phyloP scores from a whole-genome alignment of 2,888 invertebrate genomes.

The Plagodis pulveraria region DNA sequence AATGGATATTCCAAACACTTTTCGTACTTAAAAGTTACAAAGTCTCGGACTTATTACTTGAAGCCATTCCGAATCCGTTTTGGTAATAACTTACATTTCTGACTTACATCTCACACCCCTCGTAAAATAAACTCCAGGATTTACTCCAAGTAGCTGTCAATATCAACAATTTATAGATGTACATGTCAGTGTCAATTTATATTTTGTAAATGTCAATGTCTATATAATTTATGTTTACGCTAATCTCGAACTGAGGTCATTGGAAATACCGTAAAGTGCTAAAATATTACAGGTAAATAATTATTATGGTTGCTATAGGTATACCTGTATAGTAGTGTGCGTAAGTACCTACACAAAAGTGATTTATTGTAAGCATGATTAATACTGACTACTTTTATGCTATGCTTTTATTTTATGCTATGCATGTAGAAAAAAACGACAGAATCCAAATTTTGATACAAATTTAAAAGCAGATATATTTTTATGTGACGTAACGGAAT shows the following conservation, averaged over 20 bases:
- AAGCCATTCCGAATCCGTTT: slow-evolving; percentile 34
- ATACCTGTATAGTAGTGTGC: too few species aligned
- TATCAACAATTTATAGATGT: slow-evolving; percentile 32
- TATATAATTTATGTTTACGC: slow-evolving; percentile 25
- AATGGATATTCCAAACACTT: too few species aligned
- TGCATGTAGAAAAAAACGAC: too few species aligned
- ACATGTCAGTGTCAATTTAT: slow-evolving; percentile 27
- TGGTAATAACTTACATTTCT: slow-evolving; percentile 27
- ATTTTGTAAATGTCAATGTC: slow-evolving; percentile 21
- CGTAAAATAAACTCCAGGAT: slow-evolving; percentile 52
- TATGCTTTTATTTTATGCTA: too few species aligned
- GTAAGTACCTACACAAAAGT: too few species aligned
- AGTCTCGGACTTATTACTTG: slow-evolving; percentile 15
- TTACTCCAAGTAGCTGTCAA: slow-evolving; percentile 43
- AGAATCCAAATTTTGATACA: too few species aligned
- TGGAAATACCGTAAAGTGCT: slow-evolving; percentile 27
- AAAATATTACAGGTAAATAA: slow-evolving; percentile 23
- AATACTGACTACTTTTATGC: too few species aligned
- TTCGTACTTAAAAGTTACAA: slow-evolving; percentile 8
- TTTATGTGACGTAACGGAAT: too few species aligned
- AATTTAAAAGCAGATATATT: too few species aligned
- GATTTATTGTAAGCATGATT: too few species aligned
- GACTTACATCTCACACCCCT: slow-evolving; percentile 40
- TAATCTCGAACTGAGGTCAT: slow-evolving; percentile 35
- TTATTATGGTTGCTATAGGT: not conserved